Percentiles rank a stretch among this genome's conserved stretches.
These are phyloP conservation scores for Athene noctua DNA, from an alignment of 2,113 vertebrate genomes.

Conservation along the genomic window DNA sequence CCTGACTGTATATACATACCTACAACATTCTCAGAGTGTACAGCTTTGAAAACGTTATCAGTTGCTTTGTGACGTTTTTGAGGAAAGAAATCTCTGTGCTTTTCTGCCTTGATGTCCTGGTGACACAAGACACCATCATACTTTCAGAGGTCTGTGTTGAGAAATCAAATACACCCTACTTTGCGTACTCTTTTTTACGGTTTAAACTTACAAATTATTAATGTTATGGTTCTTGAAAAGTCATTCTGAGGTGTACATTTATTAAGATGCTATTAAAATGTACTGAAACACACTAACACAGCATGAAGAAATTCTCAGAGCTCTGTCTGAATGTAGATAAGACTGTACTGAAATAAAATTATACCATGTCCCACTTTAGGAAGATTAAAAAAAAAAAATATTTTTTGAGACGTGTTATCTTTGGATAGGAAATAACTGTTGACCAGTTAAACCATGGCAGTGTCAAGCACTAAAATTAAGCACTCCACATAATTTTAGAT, in stretches of 20 bases:
- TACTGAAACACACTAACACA: conserved; percentile 30
- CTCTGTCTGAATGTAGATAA: conserved; percentile 47
- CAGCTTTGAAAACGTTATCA: background rate
- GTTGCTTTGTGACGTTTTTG: background rate
- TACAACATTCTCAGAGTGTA: background rate
- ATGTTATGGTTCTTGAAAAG: conserved; percentile 30
- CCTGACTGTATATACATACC: background rate
- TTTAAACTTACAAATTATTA: conserved; percentile 29
- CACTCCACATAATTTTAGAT: background rate
- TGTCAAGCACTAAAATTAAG: background rate
- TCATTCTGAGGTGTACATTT: background rate
- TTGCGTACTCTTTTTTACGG: background rate
- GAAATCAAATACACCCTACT: background rate
- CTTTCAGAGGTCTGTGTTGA: background rate
- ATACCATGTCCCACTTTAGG: background rate
- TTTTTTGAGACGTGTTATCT: background rate
- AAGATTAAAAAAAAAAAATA: background rate
- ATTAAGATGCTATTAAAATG: conserved; percentile 31
- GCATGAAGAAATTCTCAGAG: conserved; percentile 23
- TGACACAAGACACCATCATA: background rate
- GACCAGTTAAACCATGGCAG: background rate
- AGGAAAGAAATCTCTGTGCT: background rate
- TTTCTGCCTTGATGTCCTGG: background rate
- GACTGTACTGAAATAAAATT: conserved; percentile 30
- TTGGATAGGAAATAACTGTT: background rate